Evolutionary conservation across 2,797 vertebrate species (phyloP).

Genomic region (Phrynocephalus vlangalii): DNA sequence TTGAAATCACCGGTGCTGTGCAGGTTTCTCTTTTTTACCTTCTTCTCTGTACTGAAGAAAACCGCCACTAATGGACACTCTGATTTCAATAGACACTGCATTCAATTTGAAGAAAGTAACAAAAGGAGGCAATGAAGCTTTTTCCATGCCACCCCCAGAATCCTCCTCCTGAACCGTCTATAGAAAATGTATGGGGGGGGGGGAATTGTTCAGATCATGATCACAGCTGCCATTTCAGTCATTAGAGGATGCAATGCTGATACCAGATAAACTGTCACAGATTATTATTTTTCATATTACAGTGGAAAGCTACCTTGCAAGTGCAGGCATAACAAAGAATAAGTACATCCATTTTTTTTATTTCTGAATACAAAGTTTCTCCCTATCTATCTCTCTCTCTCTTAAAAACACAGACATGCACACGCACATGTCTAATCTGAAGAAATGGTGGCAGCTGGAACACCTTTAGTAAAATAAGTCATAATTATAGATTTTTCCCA

Average conservation of each 20-base stretch:
- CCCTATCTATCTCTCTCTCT: too few relatives aligned
- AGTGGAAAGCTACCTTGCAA: not conserved
- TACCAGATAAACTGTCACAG: not conserved
- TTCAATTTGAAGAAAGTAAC: conserved; percentile 55
- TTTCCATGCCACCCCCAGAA: not conserved
- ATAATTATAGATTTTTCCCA: not conserved
- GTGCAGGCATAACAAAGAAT: not conserved
- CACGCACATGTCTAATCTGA: not conserved
- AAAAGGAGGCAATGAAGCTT: conserved; percentile 57
- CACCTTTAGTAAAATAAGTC: not conserved
- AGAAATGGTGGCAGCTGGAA: not conserved
- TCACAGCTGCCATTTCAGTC: not conserved
- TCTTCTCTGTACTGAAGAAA: conserved; percentile 65
- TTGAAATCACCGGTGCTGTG: conserved; percentile 64
- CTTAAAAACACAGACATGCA: not conserved
- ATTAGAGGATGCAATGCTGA: not conserved
- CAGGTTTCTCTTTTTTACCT: conserved; percentile 48
- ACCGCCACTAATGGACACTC: conserved; percentile 64
- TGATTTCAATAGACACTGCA: conserved; percentile 68
- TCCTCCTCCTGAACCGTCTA: not conserved
- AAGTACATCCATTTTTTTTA: not conserved
- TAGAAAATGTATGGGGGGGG: not conserved
- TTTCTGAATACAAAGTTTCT: not conserved
- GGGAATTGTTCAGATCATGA: not conserved
- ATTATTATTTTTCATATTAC: not conserved